phyloP scores from a whole-genome alignment of 2,888 invertebrate species.

The Amitus sp. region DNA sequence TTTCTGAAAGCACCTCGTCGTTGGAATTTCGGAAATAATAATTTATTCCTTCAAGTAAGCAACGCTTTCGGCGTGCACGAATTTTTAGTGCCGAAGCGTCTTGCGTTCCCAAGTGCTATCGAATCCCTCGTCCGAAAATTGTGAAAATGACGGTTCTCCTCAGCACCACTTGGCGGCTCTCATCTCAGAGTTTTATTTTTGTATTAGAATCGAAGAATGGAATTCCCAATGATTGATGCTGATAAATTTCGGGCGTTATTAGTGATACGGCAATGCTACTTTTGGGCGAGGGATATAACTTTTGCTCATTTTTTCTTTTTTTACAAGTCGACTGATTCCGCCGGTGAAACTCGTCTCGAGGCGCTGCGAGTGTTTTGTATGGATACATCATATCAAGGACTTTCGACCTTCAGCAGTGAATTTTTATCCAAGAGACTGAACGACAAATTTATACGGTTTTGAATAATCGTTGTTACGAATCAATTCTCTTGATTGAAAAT shows the following conservation, averaged over 20 bases:
- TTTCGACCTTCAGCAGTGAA: conserved; percentile 34
- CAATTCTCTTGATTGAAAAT: too few species aligned
- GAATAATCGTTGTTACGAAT: conserved; percentile 25
- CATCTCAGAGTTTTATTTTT: too few species aligned
- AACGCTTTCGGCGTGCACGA: too few species aligned
- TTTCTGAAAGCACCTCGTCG: neutral
- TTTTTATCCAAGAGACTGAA: conserved; percentile 36
- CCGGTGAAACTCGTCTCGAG: conserved; percentile 18
- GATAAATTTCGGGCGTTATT: neutral
- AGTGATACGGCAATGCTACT: neutral
- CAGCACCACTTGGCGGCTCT: too few species aligned
- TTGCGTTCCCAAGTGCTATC: too few species aligned
- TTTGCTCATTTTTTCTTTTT: conserved; percentile 4
- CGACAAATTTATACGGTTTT: conserved; percentile 21
- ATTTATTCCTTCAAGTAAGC: too few species aligned
- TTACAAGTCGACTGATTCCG: conserved; percentile 13
- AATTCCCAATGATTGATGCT: too few species aligned
- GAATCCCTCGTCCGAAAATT: too few species aligned
- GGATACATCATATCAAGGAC: conserved; percentile 40
- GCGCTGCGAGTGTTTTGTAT: conserved; percentile 28
- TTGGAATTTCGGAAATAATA: neutral
- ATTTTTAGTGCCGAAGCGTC: too few species aligned
- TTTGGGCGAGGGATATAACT: neutral
- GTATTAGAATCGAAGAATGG: too few species aligned
- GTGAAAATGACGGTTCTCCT: too few species aligned